Conservation (phyloP, 1,140 invertebrate species). For the Papilio machaon region DNA sequence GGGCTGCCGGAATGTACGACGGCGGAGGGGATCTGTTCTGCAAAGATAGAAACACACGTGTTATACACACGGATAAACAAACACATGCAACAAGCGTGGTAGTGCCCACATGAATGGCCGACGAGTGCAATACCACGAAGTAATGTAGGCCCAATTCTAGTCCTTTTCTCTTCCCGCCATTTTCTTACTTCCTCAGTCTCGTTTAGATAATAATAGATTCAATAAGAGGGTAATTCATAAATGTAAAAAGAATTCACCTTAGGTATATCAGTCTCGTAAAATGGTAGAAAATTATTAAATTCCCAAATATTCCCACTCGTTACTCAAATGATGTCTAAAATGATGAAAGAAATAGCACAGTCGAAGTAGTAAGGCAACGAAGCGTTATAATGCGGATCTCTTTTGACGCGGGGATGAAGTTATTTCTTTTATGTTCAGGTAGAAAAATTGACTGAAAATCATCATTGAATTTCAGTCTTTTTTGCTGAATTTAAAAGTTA, state of each 20-base stretch:
- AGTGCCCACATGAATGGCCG: too few species aligned
- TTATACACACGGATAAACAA: not conserved
- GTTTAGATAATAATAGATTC: not conserved
- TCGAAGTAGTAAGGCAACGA: conserved; percentile 19
- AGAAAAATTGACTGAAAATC: not conserved
- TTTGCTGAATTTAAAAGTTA: not conserved
- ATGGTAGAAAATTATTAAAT: conserved; percentile 11
- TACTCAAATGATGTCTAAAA: conserved; percentile 15
- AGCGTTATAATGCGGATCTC: conserved; percentile 12
- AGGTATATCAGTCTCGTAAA: not conserved
- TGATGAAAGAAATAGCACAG: conserved; percentile 15
- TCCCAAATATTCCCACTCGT: not conserved
- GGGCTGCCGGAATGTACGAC: conserved; percentile 65
- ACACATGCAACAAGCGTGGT: not conserved
- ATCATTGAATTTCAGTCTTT: not conserved
- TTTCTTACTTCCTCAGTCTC: too few species aligned
- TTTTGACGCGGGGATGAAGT: conserved; percentile 21
- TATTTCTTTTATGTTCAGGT: not conserved
- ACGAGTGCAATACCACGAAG: too few species aligned
- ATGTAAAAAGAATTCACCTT: not conserved
- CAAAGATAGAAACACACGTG: conserved; percentile 58
- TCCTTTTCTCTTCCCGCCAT: too few species aligned
- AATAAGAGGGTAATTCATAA: not conserved
- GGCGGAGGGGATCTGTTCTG: conserved; percentile 79
- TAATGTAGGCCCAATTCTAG: too few species aligned